Percentiles rank a stretch among this genome's conserved stretches.
phyloP scores from a whole-genome alignment of 2,888 invertebrate genomes.

The Phyllotreta striolata region DNA sequence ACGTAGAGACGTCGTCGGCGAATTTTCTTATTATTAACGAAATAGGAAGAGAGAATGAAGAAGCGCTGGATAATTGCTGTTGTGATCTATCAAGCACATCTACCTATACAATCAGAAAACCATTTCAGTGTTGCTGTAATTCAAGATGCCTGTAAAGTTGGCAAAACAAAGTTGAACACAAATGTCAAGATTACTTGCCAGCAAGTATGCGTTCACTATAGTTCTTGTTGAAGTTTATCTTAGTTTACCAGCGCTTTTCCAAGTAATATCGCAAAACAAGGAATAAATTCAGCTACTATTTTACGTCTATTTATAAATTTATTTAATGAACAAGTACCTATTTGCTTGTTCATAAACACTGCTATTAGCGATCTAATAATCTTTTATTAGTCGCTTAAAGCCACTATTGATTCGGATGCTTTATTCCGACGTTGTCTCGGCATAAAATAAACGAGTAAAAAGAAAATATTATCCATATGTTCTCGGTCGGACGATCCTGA shows the following conservation, averaged over 20 bases:
- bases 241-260: slow-evolving; percentile 16
- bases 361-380: too few species aligned
- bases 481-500: slow-evolving; percentile 48
- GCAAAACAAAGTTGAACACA: slow-evolving; percentile 25
- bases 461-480: slow-evolving; percentile 35
- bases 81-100: slow-evolving; percentile 28
- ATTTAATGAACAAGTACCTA: slow-evolving; percentile 15
- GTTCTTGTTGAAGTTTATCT: slow-evolving; percentile 24
- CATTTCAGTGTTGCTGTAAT: slow-evolving; percentile 21
- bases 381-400: too few species aligned
- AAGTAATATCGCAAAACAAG: slow-evolving; percentile 12
- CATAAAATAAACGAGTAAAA: slow-evolving; percentile 13
- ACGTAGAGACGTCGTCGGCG: slow-evolving; percentile 16
- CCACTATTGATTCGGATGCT: too few species aligned
- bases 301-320: slow-evolving; percentile 14
- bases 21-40: slow-evolving; percentile 26
- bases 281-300: slow-evolving; percentile 5
- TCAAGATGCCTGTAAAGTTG: slow-evolving; percentile 25
- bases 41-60: slow-evolving; percentile 21
- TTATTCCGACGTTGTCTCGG: too few species aligned
- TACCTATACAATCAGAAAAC: slow-evolving; percentile 28
- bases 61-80: slow-evolving; percentile 23
- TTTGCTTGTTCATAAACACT: too few species aligned
- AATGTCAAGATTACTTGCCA: slow-evolving; percentile 24
- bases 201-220: slow-evolving; percentile 13